Percentiles rank a stretch among this genome's conserved stretches.
These are phyloP conservation scores for Cheirogaleus major DNA, from an alignment of 2,797 vertebrate genomes.

Conservation along the genomic window DNA sequence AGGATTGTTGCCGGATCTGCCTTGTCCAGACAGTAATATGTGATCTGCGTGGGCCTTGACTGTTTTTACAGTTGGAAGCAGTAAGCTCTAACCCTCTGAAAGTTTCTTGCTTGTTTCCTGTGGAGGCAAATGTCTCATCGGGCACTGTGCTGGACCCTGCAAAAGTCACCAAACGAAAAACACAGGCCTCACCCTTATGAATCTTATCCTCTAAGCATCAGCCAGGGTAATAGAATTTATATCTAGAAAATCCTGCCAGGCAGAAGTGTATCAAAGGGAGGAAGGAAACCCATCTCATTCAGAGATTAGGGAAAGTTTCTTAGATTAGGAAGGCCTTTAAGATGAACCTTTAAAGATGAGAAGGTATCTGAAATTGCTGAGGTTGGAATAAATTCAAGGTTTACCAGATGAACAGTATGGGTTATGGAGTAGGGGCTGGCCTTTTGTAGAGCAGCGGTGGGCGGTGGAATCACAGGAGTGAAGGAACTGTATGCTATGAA, in stretches of 20 bases:
- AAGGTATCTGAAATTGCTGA: not conserved
- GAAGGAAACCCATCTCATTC: not conserved
- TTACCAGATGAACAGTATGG: not conserved
- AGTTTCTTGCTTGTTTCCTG: not conserved
- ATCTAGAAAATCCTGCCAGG: not conserved
- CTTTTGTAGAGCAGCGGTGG: not conserved
- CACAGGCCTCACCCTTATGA: not conserved
- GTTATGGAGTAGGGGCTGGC: not conserved
- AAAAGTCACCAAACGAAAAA: not conserved
- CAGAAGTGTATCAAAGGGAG: not conserved
- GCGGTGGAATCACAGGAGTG: not conserved
- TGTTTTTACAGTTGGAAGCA: not conserved
- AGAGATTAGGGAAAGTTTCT: not conserved
- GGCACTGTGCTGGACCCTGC: too few relatives aligned
- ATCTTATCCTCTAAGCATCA: not conserved
- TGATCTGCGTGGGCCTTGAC: not conserved
- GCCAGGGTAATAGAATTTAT: not conserved
- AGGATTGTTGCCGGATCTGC: not conserved
- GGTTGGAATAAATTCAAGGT: not conserved
- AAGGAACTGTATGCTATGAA: not conserved
- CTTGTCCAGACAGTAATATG: not conserved
- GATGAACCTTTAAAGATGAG: not conserved
- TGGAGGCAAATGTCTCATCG: not conserved
- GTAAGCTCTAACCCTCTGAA: not conserved
- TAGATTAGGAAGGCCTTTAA: not conserved